phyloP scores from a whole-genome alignment of 2,113 vertebrate genomes.

The Poeciliopsis turrubarensis region DNA sequence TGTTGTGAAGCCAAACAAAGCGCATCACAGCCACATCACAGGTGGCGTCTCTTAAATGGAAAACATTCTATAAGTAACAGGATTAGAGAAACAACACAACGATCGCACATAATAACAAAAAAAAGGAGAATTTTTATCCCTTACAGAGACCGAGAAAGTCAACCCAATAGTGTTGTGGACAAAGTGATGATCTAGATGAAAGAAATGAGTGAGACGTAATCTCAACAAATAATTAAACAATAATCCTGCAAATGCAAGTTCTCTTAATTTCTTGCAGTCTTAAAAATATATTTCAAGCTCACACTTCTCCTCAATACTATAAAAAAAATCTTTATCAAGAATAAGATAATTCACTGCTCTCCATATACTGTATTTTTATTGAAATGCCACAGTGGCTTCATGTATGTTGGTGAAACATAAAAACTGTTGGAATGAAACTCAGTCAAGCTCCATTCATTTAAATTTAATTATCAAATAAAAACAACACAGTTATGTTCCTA shows the following conservation, averaged over 20 bases:
- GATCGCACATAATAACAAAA: background rate
- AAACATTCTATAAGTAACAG: background rate
- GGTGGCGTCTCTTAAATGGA: too few relatives aligned
- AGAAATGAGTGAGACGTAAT: background rate
- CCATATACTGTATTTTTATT: background rate
- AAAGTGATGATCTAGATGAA: background rate
- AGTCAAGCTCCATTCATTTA: too few relatives aligned
- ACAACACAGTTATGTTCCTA: background rate
- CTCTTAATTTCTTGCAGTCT: background rate
- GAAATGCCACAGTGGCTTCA: background rate
- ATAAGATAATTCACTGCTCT: background rate
- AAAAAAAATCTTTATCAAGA: background rate
- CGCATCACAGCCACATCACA: too few relatives aligned
- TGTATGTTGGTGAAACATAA: too few relatives aligned
- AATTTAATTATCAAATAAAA: background rate
- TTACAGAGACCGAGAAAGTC: background rate
- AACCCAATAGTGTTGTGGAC: background rate
- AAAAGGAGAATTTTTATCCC: background rate
- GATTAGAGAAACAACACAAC: background rate
- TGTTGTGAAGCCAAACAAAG: background rate
- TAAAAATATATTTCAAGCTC: background rate
- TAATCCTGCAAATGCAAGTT: background rate
- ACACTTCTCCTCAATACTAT: background rate
- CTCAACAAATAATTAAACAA: background rate
- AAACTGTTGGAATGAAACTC: background rate